Conservation (phyloP, 1,140 invertebrate species). For the Paramacrobiotus metropolitanus region DNA sequence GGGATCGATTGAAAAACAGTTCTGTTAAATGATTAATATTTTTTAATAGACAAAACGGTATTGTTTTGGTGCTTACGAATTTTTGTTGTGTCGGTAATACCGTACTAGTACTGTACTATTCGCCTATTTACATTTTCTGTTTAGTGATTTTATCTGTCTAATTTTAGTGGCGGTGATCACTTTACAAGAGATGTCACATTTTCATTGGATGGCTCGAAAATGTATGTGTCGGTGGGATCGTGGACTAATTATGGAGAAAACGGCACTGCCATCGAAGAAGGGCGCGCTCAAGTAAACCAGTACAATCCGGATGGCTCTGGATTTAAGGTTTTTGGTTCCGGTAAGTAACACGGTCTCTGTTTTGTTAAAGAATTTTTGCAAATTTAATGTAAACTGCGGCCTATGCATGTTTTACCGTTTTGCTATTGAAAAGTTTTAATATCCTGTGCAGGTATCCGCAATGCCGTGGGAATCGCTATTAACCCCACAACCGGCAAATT, state of each 20-base stretch:
- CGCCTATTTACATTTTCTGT: background rate
- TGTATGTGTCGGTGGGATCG: slow-evolving; percentile 2
- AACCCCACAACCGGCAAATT: background rate
- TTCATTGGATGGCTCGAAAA: background rate
- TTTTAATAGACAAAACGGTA: background rate
- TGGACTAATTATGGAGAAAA: too few species aligned
- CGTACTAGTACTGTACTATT: background rate
- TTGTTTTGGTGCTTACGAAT: background rate
- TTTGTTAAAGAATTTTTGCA: too few species aligned
- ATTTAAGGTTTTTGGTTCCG: too few species aligned
- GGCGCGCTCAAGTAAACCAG: background rate
- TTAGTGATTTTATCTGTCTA: too few species aligned
- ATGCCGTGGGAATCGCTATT: background rate
- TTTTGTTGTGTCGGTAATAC: too few species aligned
- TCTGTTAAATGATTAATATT: background rate
- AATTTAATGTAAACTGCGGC: too few species aligned
- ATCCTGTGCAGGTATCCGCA: slow-evolving; percentile 3
- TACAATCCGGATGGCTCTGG: background rate
- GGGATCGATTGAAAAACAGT: too few species aligned
- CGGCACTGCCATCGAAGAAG: slow-evolving; percentile 6
- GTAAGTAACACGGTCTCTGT: too few species aligned
- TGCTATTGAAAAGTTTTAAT: too few species aligned
- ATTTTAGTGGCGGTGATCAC: slow-evolving; percentile 5
- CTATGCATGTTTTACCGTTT: too few species aligned
- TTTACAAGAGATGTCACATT: slow-evolving; percentile 5